Percentiles rank a stretch among this genome's conserved stretches.
These are phyloP conservation scores for Sitta europaea DNA, from an alignment of 2,113 vertebrate species.

Conservation along the genomic window DNA sequence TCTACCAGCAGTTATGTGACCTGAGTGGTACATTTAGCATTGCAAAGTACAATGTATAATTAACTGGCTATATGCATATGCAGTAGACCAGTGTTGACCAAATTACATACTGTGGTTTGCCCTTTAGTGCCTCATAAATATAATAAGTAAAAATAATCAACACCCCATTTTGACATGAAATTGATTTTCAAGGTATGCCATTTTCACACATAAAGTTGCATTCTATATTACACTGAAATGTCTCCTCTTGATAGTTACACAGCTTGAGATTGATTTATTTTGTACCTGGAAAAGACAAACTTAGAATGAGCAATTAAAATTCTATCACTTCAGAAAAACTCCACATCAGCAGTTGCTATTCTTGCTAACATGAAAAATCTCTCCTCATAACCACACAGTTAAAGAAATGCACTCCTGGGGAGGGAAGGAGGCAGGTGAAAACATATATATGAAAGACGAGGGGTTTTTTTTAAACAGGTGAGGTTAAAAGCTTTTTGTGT, in stretches of 20 bases:
- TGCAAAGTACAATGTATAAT: not conserved
- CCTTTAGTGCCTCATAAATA: slow-evolving; percentile 28
- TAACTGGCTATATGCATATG: not conserved
- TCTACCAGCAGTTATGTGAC: not conserved
- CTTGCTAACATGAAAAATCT: not conserved
- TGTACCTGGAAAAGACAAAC: slow-evolving; percentile 28
- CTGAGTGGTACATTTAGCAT: not conserved
- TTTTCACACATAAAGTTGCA: slow-evolving; percentile 15
- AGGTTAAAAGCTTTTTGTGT: not conserved
- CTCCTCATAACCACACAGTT: not conserved
- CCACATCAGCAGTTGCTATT: not conserved
- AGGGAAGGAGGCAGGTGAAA: not conserved
- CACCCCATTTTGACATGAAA: slow-evolving; percentile 25
- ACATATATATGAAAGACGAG: not conserved
- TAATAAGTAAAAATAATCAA: slow-evolving; percentile 31
- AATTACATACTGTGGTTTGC: not conserved
- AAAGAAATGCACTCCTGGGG: not conserved
- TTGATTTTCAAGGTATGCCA: slow-evolving; percentile 37
- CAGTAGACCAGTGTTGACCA: not conserved
- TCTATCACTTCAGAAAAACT: not conserved
- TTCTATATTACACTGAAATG: not conserved
- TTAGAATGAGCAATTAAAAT: slow-evolving; percentile 1
- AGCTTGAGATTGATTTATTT: slow-evolving; percentile 44
- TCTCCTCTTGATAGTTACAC: slow-evolving; percentile 8
- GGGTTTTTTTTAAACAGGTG: accelerated